phyloP scores from a whole-genome alignment of 2,113 vertebrate species.

The Leptosomus discolor region DNA sequence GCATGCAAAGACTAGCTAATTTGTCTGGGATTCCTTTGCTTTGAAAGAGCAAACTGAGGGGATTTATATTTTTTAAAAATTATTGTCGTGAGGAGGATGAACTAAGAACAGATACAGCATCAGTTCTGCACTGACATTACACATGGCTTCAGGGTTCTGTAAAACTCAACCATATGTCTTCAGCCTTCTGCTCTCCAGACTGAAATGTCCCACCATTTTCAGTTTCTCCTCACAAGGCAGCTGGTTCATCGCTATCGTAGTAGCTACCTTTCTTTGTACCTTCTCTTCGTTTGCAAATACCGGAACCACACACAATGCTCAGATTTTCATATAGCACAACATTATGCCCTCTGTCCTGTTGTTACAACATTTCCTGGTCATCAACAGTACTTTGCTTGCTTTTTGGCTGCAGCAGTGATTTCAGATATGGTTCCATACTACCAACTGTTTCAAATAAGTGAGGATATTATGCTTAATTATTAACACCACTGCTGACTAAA shows the following conservation, averaged over 20 bases:
- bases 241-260: not conserved
- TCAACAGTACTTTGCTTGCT: not conserved
- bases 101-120: not conserved
- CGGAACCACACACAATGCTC: not conserved
- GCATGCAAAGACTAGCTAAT: not conserved
- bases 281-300: not conserved
- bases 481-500: not conserved
- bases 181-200: not conserved
- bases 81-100: not conserved
- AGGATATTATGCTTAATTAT: not conserved
- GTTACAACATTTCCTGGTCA: not conserved
- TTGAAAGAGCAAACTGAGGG: not conserved
- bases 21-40: not conserved
- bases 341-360: not conserved
- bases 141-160: not conserved
- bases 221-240: not conserved
- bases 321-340: not conserved
- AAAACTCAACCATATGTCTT: not conserved
- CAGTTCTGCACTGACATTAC: not conserved
- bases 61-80: not conserved
- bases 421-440: not conserved
- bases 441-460: not conserved
- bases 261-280: not conserved
- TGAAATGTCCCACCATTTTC: not conserved
- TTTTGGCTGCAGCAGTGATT: not conserved